Percentiles rank a stretch among this genome's conserved stretches.
These are phyloP conservation scores for Electrona antarctica DNA, from an alignment of 2,113 vertebrate genomes.

Conservation along the genomic window DNA sequence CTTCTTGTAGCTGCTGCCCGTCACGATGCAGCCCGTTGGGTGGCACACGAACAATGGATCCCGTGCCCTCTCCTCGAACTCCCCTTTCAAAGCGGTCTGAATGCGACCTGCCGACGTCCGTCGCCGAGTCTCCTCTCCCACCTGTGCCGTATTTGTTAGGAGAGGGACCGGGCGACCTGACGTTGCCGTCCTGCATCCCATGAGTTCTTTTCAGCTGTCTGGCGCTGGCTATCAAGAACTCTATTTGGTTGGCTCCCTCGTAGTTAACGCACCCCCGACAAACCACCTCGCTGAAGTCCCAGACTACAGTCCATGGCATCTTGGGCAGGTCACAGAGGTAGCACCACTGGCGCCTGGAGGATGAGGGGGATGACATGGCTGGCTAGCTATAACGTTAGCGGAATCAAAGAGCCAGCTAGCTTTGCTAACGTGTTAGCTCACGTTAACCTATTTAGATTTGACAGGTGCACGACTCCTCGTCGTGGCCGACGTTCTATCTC, in stretches of 20 bases:
- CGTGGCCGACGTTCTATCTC: background rate
- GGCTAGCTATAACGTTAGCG: slow-evolving; percentile 22
- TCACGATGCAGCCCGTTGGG: slow-evolving; percentile 84
- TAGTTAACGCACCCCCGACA: slow-evolving; percentile 93
- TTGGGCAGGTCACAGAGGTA: slow-evolving; percentile 92
- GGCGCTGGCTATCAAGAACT: slow-evolving; percentile 88
- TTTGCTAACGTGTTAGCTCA: slow-evolving; percentile 50
- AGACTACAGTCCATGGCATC: slow-evolving; percentile 93
- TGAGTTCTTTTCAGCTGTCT: slow-evolving; percentile 87
- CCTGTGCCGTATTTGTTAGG: slow-evolving; percentile 78
- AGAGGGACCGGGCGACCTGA: slow-evolving; percentile 86
- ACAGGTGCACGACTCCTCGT: slow-evolving; percentile 50
- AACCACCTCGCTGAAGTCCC: slow-evolving; percentile 92
- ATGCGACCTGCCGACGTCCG: slow-evolving; percentile 71
- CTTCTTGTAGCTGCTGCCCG: slow-evolving; percentile 75
- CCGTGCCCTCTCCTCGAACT: slow-evolving; percentile 72
- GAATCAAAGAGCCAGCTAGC: slow-evolving; percentile 26
- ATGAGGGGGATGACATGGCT: slow-evolving; percentile 83
- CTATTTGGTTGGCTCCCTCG: slow-evolving; percentile 89
- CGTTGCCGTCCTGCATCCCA: slow-evolving; percentile 86
- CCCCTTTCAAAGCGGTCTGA: slow-evolving; percentile 74
- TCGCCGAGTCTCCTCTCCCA: slow-evolving; percentile 65
- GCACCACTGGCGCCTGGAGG: slow-evolving; percentile 91
- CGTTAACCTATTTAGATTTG: slow-evolving; percentile 60
- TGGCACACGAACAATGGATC: slow-evolving; percentile 62